Evolutionary conservation across 2,113 vertebrate species (phyloP).

Genomic region (Rhizomys pruinosus): DNA sequence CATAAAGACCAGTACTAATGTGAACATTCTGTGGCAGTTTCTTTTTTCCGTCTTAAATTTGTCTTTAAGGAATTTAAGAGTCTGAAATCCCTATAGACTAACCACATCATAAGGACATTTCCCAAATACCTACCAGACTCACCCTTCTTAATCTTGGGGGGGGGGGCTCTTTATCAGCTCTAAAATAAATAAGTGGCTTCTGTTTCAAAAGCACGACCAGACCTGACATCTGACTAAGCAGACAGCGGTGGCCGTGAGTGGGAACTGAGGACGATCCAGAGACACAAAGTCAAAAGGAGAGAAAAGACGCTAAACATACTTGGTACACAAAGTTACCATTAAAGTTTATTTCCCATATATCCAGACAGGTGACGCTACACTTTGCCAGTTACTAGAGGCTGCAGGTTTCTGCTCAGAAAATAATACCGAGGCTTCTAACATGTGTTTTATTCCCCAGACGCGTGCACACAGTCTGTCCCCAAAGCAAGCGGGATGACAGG

Average conservation of each 20-base stretch:
- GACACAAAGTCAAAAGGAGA: slow-evolving; percentile 82
- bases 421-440: slow-evolving; percentile 67
- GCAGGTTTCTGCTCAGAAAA: slow-evolving; percentile 79
- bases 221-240: background rate
- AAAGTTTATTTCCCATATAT: slow-evolving; percentile 86
- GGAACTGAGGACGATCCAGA: slow-evolving; percentile 13
- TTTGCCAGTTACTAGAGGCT: slow-evolving; percentile 79
- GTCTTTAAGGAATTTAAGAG: background rate
- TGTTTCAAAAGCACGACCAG: background rate
- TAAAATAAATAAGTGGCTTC: background rate
- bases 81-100: background rate
- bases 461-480: slow-evolving; percentile 41
- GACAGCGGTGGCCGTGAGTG: background rate
- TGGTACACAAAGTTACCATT: slow-evolving; percentile 81
- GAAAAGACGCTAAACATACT: slow-evolving; percentile 51
- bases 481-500: slow-evolving; percentile 23
- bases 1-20: background rate
- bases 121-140: background rate
- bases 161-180: background rate
- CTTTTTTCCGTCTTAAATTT: slow-evolving; percentile 36
- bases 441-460: slow-evolving; percentile 77
- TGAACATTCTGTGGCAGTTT: background rate
- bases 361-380: slow-evolving; percentile 85
- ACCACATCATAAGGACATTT: background rate
- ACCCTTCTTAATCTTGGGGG: background rate